A percentile compares a stretch with the other conserved stretches of the same genome.
These are phyloP conservation scores for Nysson spinosus DNA, from an alignment of 2,888 invertebrate genomes.

Conservation along the genomic window DNA sequence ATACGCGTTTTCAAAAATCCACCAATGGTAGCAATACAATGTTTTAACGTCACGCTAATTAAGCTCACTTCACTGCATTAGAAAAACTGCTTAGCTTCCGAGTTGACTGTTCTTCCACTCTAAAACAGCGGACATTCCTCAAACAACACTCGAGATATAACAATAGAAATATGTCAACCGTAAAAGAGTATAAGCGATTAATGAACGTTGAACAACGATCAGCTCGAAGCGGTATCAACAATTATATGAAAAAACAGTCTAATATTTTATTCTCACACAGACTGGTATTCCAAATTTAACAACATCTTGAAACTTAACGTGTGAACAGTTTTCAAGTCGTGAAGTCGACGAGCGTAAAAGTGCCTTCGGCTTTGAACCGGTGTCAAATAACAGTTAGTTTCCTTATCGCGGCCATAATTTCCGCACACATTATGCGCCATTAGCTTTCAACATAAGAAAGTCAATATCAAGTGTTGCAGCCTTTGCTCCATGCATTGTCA, in stretches of 20 bases:
- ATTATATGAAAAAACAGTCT: conserved; percentile 9
- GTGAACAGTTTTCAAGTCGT: background rate
- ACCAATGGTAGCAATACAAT: too few species aligned
- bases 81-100: too few species aligned
- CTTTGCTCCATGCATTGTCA: background rate
- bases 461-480: too few species aligned
- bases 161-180: conserved; percentile 20
- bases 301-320: conserved; percentile 8
- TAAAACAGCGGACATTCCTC: background rate
- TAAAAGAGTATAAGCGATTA: conserved; percentile 10
- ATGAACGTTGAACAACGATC: conserved; percentile 22
- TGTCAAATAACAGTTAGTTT: conserved; percentile 24
- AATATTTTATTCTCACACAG: background rate
- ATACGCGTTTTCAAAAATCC: too few species aligned
- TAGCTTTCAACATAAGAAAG: background rate
- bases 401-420: background rate
- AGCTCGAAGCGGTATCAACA: conserved; percentile 15
- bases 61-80: too few species aligned
- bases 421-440: background rate
- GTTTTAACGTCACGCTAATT: too few species aligned
- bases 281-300: conserved; percentile 13
- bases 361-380: background rate
- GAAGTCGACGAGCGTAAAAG: background rate
- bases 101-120: background rate
- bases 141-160: conserved; percentile 14